A percentile compares a stretch with the other conserved stretches of the same genome.
phyloP scores from a whole-genome alignment of 2,113 vertebrate species.

The Coracopsis vasa region DNA sequence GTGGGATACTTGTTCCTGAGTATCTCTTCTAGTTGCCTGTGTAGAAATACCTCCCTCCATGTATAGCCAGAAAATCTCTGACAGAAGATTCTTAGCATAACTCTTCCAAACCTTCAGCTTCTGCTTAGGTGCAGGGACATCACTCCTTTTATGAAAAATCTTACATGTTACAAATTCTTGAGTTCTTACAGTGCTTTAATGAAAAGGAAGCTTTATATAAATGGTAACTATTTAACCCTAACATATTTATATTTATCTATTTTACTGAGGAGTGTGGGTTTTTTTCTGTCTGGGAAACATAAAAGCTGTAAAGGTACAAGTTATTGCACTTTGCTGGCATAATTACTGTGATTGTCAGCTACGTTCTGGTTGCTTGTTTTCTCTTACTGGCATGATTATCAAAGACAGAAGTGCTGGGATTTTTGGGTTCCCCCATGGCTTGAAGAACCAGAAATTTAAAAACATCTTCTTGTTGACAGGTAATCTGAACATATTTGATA shows the following conservation, averaged over 20 bases:
- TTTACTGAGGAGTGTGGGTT: not conserved
- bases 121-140: not conserved
- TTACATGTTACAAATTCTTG: not conserved
- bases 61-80: not conserved
- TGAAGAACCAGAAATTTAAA: not conserved
- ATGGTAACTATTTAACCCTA: not conserved
- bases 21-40: not conserved
- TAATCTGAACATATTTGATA: constrained; percentile 21
- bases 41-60: not conserved
- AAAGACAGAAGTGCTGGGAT: not conserved
- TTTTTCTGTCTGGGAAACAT: not conserved
- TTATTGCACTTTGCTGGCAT: not conserved
- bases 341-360: not conserved
- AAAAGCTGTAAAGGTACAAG: not conserved
- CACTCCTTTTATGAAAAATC: not conserved
- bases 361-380: not conserved
- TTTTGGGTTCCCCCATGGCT: not conserved
- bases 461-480: constrained; percentile 15
- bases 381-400: not conserved
- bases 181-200: not conserved
- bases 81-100: not conserved
- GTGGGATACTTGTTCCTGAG: not conserved
- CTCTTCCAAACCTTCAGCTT: not conserved
- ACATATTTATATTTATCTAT: not conserved
- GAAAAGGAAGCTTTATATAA: not conserved